phyloP scores from a whole-genome alignment of 1,140 invertebrate genomes.

The Wasmannia auropunctata region DNA sequence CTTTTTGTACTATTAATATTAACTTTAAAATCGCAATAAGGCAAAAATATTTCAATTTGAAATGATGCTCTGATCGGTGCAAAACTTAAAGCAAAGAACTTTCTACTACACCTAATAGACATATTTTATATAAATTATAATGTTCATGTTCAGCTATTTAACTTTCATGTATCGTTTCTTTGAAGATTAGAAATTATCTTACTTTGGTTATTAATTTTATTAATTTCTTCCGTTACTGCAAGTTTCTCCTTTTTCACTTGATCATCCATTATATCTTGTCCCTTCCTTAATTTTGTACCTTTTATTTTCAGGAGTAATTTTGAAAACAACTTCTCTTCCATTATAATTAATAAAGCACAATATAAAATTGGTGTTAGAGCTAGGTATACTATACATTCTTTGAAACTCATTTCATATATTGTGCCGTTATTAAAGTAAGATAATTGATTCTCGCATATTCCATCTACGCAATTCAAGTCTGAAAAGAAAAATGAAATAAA shows the following conservation, averaged over 20 bases:
- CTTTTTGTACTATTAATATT: no score
- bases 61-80: no score
- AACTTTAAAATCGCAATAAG: no score
- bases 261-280: slow-evolving; percentile 74
- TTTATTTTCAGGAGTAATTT: slow-evolving; percentile 69
- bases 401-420: no score
- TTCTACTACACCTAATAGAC: no score
- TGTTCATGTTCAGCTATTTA: background rate
- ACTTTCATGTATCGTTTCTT: background rate
- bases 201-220: slow-evolving; percentile 75
- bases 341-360: slow-evolving; percentile 76
- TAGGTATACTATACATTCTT: no score
- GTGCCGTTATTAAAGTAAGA: no score
- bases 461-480: no score
- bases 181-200: slow-evolving; percentile 24
- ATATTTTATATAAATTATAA: background rate
- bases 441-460: no score
- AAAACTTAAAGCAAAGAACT: no score
- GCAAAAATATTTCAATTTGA: no score
- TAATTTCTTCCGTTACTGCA: slow-evolving; percentile 76
- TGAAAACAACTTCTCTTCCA: slow-evolving; percentile 77
- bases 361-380: slow-evolving; percentile 77
- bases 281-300: slow-evolving; percentile 61
- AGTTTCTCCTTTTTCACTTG: slow-evolving; percentile 81
- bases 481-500: no score